Evolutionary conservation across 2,797 vertebrate species (phyloP), one percentile per base, ranked within the genome.

Genomic region (Phataginus tetradactyla): DNA sequence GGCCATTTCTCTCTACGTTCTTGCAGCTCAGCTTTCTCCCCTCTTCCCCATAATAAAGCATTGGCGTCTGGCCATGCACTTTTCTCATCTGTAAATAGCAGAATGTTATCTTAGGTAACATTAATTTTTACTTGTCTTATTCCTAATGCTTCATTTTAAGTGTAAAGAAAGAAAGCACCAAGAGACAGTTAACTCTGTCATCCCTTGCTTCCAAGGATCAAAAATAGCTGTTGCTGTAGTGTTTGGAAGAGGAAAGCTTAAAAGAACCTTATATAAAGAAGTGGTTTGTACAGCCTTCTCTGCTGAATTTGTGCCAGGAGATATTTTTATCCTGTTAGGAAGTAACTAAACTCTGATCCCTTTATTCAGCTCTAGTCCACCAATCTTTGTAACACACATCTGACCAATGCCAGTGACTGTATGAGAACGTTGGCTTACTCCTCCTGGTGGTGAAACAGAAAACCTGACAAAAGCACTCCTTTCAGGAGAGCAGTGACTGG

Each of bases 371-470:
- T 98, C 85, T 91, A 64, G 42, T 27, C 15, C 37, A 0, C 4
- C 37, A 88, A 37, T 72, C 86, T 92, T 39, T 18, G 0, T 86
- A 45, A 1, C 3, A 61, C 61, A 23, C 49, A 53, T 68, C 69
- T 96, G 89, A 95, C 93, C 96, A 96, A 90, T n/a, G 45, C 23
- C 29, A 20, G 7, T 20, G 64, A 57, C 61, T 11, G 5, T 68
- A 34, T 71, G 86, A 45, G 45, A 93, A 93, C 93, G 90, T 94
- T 93, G 21, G 77, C 32, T 74, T 74, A 39, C 96, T 95, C 97
- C 97, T 95, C 95, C 97, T 97, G 94, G 97, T 97, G 97, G 96
- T 1, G 0, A 92, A 75, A 96, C 81, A 5, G 71, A 77, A 94
- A 91, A 94, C 84, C n/a, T 59, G 68, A 80, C 57, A 15, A 7